Evolutionary conservation across 2,797 vertebrate genomes (phyloP), one percentile per base, ranked within the genome.

Genomic region (Eleutherodactylus coqui): DNA sequence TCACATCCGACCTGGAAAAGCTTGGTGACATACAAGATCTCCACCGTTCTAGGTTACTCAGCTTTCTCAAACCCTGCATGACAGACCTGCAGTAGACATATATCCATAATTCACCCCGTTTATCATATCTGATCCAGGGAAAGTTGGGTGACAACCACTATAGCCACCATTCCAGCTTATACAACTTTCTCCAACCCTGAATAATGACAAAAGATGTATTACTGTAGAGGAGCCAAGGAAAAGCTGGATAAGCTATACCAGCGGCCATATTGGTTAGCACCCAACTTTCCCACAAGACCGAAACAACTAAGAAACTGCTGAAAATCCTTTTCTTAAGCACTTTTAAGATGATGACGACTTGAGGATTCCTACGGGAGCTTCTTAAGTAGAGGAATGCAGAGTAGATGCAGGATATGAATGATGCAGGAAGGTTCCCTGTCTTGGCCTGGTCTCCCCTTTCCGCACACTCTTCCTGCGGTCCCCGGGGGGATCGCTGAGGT

Each of bases 401-500:
- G 13, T 21, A 38, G 41, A 75, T 43, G 41, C 14, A 21, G 45
- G 14, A 16, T 6, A 16, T 53, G 9, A 24, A 58, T 60, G 55
- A 78, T 78, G 32, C 7, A 77, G 32, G 1, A n/a, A 36, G 51
- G 49, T 16, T 41, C 34, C 24, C 8, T 10, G 8, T 55, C 62
- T 64, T 81, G 45, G 69, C 77, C 58, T 2, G 9, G 29, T 64
- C 53, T 75, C 76, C 58, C 86, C 36, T 58, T 67, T 55, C 43
- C 34, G 14, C 67, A 41, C 64, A 47, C 75, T 60, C 21, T 34
- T 55, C 64, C 34, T 29, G 3, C 14, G 11, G 10, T 51, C 67
- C 75, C 81, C 55, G 62, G 36, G 43, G 80, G 82, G 45, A 27
- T 11, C 17, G 53, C 62, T 27, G 53, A 81, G 86, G 77, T 76